Evolutionary conservation across 2,888 invertebrate genomes (phyloP), one percentile per base, ranked within the genome.

Genomic region (Hydrotaea diabolus): DNA sequence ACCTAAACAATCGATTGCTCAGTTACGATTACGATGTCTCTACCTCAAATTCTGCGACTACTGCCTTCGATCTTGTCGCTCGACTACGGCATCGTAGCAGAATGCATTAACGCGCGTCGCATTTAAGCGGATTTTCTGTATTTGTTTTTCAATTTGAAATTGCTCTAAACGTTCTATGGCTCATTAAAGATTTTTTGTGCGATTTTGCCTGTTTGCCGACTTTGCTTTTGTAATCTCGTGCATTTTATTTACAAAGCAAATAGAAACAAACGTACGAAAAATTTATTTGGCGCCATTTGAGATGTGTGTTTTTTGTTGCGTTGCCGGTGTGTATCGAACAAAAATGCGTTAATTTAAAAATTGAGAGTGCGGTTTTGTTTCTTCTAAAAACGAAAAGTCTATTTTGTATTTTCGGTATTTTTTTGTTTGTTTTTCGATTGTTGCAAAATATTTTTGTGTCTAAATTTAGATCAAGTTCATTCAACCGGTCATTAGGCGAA

Each of bases 391-490:
- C 19, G 17, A 17, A 53, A 19, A 17, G 7, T 19, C 2, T 55
- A 55, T 21, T 66, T 19, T 19, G 39, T 43, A 19, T 66, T 66
- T 66, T 1, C 43, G 66, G n/a, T 36, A 19, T 66, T 19, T 66
- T 66, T 43, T 19, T 64, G 2, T 66, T 19, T 66, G 39, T 43
- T 19, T 64, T 2, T 15, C 49, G 49, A 49, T 64, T 66, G 39
- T 69, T 11, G 21, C 46, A 46, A 69, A 31, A 43, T 49, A 46
- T 59, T 71, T 78, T 72, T 72, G 11, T n/a, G 13, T 15, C 36
- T 80, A 80, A 74, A 72, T 75, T 84, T 74, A 77, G 72, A 26
- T 69, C 73, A 55, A 82, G 84, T 82, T 85, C 62, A 79, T 76
- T 79, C 81, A 79, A 81, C 81, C 69, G 69, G 19, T 69, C 46